A percentile compares a stretch with the other conserved stretches of the same genome.
phyloP scores from a whole-genome alignment of 1,140 invertebrate species.

The Whitmania pigra region DNA sequence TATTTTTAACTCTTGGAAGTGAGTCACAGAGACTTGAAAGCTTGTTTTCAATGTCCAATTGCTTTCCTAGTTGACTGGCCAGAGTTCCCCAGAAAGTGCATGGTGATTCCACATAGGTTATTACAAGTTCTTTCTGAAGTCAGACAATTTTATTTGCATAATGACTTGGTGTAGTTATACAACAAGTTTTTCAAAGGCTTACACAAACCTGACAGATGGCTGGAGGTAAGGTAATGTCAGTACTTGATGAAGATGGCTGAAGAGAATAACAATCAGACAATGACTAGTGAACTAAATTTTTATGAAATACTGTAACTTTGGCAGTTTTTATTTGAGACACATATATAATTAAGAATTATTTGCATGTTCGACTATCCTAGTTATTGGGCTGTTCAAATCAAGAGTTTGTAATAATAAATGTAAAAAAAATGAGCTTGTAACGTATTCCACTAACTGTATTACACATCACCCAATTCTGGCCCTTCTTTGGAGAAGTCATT shows the following conservation, averaged over 20 bases:
- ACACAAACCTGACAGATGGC: constrained; percentile 1
- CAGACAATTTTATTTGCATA: too few relatives aligned
- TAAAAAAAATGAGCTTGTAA: not conserved
- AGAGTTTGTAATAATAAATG: not conserved
- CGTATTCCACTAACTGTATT: not conserved
- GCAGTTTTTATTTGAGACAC: too few relatives aligned
- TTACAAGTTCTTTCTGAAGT: constrained; percentile 4
- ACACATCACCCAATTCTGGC: not conserved
- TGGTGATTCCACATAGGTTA: constrained; percentile 10
- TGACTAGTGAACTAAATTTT: not conserved
- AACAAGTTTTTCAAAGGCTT: too few relatives aligned
- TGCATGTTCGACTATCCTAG: too few relatives aligned
- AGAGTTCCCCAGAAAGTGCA: constrained; percentile 7
- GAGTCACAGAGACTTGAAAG: not conserved
- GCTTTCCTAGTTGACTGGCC: not conserved
- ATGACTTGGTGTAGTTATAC: too few relatives aligned
- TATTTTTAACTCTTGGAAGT: not conserved
- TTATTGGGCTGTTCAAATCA: not conserved
- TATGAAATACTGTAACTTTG: not conserved
- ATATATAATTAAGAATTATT: too few relatives aligned
- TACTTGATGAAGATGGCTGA: constrained; percentile 2
- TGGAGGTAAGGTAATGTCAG: not conserved
- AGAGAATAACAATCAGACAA: not conserved
- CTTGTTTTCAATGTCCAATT: constrained; percentile 5
- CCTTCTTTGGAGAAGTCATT: constrained; percentile 12